phyloP scores from a whole-genome alignment of 2,888 invertebrate species.

The Ypsolopha scabrella region DNA sequence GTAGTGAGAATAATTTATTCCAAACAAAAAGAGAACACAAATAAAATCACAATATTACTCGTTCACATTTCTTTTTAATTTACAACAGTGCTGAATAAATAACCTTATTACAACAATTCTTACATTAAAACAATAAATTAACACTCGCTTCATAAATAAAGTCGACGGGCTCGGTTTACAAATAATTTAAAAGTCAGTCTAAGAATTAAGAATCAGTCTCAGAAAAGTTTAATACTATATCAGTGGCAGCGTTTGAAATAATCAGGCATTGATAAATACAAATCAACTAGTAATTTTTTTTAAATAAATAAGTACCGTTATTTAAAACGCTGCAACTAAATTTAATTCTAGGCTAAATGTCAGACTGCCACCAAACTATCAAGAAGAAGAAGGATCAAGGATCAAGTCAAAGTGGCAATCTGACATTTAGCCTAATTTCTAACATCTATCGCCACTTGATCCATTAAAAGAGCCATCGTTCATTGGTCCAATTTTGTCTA shows the following conservation, averaged over 20 bases:
- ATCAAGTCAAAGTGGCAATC: slow-evolving; percentile 59
- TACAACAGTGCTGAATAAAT: slow-evolving; percentile 58
- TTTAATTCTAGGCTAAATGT: slow-evolving; percentile 47
- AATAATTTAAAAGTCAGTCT: slow-evolving; percentile 25
- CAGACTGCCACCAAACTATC: slow-evolving; percentile 48
- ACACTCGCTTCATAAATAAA: slow-evolving; percentile 35
- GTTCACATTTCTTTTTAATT: slow-evolving; percentile 5
- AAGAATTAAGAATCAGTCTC: slow-evolving; percentile 46
- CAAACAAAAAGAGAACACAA: not conserved
- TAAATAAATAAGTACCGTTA: slow-evolving; percentile 27
- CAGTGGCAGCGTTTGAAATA: slow-evolving; percentile 38
- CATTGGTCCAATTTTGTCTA: slow-evolving; percentile 57
- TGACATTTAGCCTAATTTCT: slow-evolving; percentile 54
- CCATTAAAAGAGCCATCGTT: slow-evolving; percentile 25
- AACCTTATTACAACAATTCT: slow-evolving; percentile 45
- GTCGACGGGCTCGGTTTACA: slow-evolving; percentile 63
- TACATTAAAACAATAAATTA: slow-evolving; percentile 44
- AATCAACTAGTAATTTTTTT: slow-evolving; percentile 9
- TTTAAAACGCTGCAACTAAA: slow-evolving; percentile 47
- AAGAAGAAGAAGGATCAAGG: slow-evolving; percentile 20
- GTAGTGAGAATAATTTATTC: too few relatives aligned
- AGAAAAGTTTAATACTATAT: slow-evolving; percentile 7
- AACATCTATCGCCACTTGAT: slow-evolving; percentile 48
- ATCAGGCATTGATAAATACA: slow-evolving; percentile 21
- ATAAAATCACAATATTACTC: not conserved